Percentiles rank a stretch among this genome's conserved stretches.
These are phyloP conservation scores for Andrena minutula DNA, from an alignment of 2,888 invertebrate genomes.

Conservation along the genomic window DNA sequence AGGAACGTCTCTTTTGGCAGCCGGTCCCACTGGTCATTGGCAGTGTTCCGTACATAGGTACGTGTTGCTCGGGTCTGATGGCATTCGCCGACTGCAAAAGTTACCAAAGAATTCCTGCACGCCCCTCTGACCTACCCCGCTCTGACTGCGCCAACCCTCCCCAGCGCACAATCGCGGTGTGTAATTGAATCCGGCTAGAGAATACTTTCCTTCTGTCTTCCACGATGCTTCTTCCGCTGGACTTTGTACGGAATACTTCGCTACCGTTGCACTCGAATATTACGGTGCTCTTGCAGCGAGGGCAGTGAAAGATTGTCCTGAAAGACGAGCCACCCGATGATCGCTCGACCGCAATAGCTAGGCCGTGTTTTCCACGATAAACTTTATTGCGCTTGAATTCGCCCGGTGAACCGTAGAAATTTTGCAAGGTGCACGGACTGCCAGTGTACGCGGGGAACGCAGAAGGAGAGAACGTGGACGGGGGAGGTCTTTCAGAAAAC, in stretches of 20 bases:
- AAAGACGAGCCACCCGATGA: slow-evolving; percentile 29
- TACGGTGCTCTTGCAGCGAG: too few species aligned
- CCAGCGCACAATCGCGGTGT: slow-evolving; percentile 61
- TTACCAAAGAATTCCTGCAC: slow-evolving; percentile 68
- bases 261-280: neutral
- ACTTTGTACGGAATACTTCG: neutral
- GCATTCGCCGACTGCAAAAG: slow-evolving; percentile 38
- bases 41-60: slow-evolving; percentile 65
- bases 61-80: slow-evolving; percentile 63
- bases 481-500: slow-evolving; percentile 70
- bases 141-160: slow-evolving; percentile 38
- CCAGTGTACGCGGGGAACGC: slow-evolving; percentile 41
- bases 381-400: slow-evolving; percentile 48
- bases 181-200: slow-evolving; percentile 75
- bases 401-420: slow-evolving; percentile 48
- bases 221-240: slow-evolving; percentile 3
- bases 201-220: slow-evolving; percentile 26
- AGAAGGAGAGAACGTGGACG: slow-evolving; percentile 16
- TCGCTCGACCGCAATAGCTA: slow-evolving; percentile 22
- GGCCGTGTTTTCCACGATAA: slow-evolving; percentile 34
- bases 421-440: slow-evolving; percentile 53
- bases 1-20: slow-evolving; percentile 58
- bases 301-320: neutral
- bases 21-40: slow-evolving; percentile 43
- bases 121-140: slow-evolving; percentile 38